Base-by-base conservation (phyloP, 2,113 vertebrate genomes). In the Albula glossodonta region DNA sequence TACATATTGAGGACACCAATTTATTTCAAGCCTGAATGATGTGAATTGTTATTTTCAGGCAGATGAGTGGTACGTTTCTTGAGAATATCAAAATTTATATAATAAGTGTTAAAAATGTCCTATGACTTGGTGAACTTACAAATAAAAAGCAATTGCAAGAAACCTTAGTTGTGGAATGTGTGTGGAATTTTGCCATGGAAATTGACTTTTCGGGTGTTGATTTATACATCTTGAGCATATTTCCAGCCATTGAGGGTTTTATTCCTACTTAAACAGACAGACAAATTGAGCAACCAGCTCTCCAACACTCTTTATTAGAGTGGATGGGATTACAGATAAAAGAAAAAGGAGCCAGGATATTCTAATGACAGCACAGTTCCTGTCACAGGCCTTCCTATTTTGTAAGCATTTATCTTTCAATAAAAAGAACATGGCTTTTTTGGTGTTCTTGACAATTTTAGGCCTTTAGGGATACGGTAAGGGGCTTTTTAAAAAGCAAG, bases 401-500 rank as follows among this genome's bases (percentile, higher is more conserved):
- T 90, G 91, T 94, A 91, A 94, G 94, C 89, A 91, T 93, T 94
- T 95, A 94, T 95, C 93, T 86, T 91, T 93, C 92, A 91, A 93
- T 95, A 95, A 94, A 94, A 94, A 95, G 94, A 95, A 94, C 92
- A 94, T 94, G 93, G 93, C 93, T 93, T 93, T 91, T 94, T 91
- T 92, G 94, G 93, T 93, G 93, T 94, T 93, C 89, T 94, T 92
- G 91, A 91, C 92, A 91, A 92, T 93, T 94, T 93, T 92, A 91
- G 91, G 90, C 90, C 88, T 92, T 90, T 41, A 83, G 90, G 92
- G 89, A 83, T 49, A 89, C 93, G 92, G 90, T 94, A 94, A 93
- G 94, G 93, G 92, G 92, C 92, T 91, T 92, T 82, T 92, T 90
- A 92, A 91, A 94, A 94, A 92, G 89, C 92, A 78, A 86, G 90